A percentile compares a stretch with the other conserved stretches of the same genome.
Evolutionary conservation across 1,140 invertebrate genomes (phyloP).

Genomic region (Antheraea pernyi): DNA sequence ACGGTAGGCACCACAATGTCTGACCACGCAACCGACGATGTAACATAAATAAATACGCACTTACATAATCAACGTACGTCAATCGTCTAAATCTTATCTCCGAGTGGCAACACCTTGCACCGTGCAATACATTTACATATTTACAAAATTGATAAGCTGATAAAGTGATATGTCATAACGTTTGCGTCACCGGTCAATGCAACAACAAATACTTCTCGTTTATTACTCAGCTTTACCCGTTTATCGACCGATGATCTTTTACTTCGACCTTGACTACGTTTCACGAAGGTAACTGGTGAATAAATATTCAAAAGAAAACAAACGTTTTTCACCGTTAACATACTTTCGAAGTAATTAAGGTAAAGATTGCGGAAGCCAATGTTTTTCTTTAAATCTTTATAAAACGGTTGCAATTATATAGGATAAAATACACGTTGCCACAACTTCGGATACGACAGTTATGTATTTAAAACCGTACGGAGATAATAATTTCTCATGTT

Average conservation of each 20-base stretch:
- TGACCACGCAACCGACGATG: constrained; percentile 23
- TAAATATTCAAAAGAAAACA: not conserved
- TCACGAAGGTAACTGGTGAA: not conserved
- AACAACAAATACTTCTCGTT: not conserved
- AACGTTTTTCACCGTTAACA: not conserved
- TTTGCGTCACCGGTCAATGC: constrained; percentile 11
- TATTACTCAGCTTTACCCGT: not conserved
- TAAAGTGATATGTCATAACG: constrained; percentile 5
- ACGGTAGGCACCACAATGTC: constrained; percentile 27
- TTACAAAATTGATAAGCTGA: not conserved
- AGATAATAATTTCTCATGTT: constrained; percentile 22
- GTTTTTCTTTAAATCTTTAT: not conserved
- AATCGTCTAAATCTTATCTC: constrained; percentile 15
- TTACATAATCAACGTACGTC: constrained; percentile 8
- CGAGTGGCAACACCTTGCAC: constrained; percentile 11
- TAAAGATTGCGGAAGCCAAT: constrained; percentile 1
- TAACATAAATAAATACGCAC: constrained; percentile 6
- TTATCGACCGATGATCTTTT: constrained; percentile 4
- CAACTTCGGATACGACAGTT: not conserved
- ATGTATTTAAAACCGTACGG: constrained; percentile 15
- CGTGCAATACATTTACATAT: constrained; percentile 13
- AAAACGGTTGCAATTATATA: not conserved
- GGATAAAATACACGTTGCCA: not conserved
- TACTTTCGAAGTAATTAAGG: not conserved
- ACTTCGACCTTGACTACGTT: not conserved